These are phyloP conservation scores for Subanguina moxae DNA, from an alignment of 1,140 invertebrate species.

Conservation along the genomic window DNA sequence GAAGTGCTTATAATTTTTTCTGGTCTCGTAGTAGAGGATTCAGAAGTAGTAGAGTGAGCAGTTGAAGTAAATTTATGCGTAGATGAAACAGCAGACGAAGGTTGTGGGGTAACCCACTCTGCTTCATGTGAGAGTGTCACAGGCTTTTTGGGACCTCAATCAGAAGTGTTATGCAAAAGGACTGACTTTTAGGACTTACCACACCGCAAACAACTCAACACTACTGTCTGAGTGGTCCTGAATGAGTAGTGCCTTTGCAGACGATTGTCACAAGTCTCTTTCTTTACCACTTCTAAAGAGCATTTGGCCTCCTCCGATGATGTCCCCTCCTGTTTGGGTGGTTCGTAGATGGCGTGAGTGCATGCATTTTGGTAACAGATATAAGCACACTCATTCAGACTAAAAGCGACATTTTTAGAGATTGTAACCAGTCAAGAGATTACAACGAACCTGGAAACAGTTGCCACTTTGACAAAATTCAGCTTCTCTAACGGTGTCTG, in stretches of 20 bases:
- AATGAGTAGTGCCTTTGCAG: constrained; percentile 43
- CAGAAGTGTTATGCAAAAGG: not conserved
- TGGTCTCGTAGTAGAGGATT: not conserved
- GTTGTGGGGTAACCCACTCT: not conserved
- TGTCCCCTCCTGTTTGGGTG: not conserved
- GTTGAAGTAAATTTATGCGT: not conserved
- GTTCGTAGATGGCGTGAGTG: constrained; percentile 37
- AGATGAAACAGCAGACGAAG: not conserved
- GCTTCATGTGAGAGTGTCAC: constrained; percentile 6
- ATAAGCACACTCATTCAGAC: constrained; percentile 46
- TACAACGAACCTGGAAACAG: constrained; percentile 15
- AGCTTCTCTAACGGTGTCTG: constrained; percentile 1
- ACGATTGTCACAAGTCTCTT: constrained; percentile 31
- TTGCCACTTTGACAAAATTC: constrained; percentile 9
- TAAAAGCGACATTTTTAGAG: not conserved
- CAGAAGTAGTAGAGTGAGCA: not conserved
- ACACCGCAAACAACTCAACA: constrained; percentile 39
- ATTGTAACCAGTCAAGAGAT: not conserved
- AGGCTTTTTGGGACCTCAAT: constrained; percentile 9
- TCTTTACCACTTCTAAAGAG: constrained; percentile 26
- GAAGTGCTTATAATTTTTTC: too few relatives aligned
- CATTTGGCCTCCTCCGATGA: constrained; percentile 17
- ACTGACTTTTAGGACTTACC: constrained; percentile 16
- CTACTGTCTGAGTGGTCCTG: constrained; percentile 21
- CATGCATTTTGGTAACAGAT: constrained; percentile 48